phyloP scores from a whole-genome alignment of 64 coral and sea anemone species.

The Catalaphyllia jardinei region DNA sequence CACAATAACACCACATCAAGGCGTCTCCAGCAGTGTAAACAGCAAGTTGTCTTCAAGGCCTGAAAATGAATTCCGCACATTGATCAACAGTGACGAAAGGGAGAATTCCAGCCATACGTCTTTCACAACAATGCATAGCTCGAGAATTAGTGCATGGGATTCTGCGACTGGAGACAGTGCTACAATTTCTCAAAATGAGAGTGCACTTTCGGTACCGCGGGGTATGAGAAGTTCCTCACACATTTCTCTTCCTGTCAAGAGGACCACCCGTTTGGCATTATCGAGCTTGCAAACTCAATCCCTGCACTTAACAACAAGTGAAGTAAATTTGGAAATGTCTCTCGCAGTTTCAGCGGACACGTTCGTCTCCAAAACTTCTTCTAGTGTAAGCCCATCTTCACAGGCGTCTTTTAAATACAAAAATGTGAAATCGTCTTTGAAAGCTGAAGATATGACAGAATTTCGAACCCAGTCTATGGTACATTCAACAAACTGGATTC shows the following conservation, averaged over 20 bases:
- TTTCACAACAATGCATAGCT: not conserved
- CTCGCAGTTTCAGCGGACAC: too few relatives aligned
- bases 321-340: too few relatives aligned
- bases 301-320: too few relatives aligned
- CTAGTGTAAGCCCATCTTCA: not conserved
- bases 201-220: not conserved
- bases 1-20: not conserved
- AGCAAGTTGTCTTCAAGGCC: not conserved
- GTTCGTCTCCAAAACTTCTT: too few relatives aligned
- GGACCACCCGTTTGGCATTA: not conserved
- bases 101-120: not conserved
- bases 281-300: not conserved
- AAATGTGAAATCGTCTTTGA: too few relatives aligned
- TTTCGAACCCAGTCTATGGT: too few relatives aligned
- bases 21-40: not conserved
- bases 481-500: too few relatives aligned
- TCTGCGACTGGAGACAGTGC: not conserved
- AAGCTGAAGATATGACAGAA: too few relatives aligned
- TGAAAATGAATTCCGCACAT: not conserved
- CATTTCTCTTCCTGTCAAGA: not conserved
- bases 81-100: not conserved
- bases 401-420: too few relatives aligned
- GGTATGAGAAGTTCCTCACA: not conserved
- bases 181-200: not conserved
- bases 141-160: not conserved